Base-by-base conservation (phyloP, 2,797 vertebrate species). In the Falco columbarius region DNA sequence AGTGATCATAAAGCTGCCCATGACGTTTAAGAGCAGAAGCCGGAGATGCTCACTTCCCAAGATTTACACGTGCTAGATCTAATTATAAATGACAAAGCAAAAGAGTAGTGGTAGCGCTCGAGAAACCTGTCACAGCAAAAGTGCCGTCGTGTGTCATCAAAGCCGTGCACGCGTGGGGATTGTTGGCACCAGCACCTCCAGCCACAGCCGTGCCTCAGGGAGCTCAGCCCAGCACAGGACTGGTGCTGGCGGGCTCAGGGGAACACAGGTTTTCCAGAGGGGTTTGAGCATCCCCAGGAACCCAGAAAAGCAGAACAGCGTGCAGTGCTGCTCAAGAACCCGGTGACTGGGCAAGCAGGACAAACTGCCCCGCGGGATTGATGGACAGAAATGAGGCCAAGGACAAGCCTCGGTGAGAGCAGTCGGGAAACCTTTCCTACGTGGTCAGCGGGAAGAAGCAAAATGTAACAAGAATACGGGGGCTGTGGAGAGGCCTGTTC, bases 121-220 rank as follows among this genome's bases (percentile, higher is more conserved):
- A 59, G 70, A 14, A 90, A 22, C 34, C 22, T 5, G 10, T 62
- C 1, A 3, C 13, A 61, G 73, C 22, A 14, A 6, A 86, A 36
- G 2, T 21, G 42, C 24, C 10, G 17, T n/a, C 0, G 0, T 24
- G 44, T 49, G 54, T 23, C 47, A 19, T 3, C 56, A 47, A 22
- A 68, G 40, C 58, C 3, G 2, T 0, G 1, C 38, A 6, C 1
- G 1, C 0, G 0, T 3, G 14, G 68, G 44, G 26, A 61, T 9
- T 40, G 51, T 2, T 42, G 55, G 40, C 19, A 29, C 14, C n/a
- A 9, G 63, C 51, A 81, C 7, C 29, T 1, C 3, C 54, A 62
- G 59, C n/a, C 77, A 6, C 30, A 32, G 73, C 2, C 3, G n/a
- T 26, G 72, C 40, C 42, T 21, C 24, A 14, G 54, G 34, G 42